Evolutionary conservation across 2,888 invertebrate genomes (phyloP), one percentile per base, ranked within the genome.

Genomic region (Apomyelois bistriatella): DNA sequence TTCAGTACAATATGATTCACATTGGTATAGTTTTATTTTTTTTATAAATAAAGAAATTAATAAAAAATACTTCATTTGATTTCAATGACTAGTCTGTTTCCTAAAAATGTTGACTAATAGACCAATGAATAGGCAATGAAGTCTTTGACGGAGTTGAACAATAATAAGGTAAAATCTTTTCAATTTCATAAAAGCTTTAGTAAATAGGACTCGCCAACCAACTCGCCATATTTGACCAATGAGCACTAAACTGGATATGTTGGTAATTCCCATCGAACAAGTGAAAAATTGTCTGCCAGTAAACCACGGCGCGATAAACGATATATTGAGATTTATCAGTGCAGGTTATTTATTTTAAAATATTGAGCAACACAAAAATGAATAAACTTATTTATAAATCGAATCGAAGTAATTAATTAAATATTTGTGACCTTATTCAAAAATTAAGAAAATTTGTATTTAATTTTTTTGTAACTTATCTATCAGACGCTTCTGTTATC

Each of bases 201-300:
- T 38, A 5, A 15, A 38, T 32, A 32, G 1, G 32, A 38, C 13
- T 38, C 38, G 13, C 13, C 13, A 13, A 1, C 4, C 13, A 13
- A 38, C 38, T 38, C 13, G 10, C 32, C 32, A 10, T 13, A 40
- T 15, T 40, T 40, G 42, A n/a, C 7, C 42, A 28, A 4, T 43
- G 51, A 51, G 49, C 48, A 53, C 32, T 32, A 64, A 62, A 58
- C 53, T 53, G 57, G n/a, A 67, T 68, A 66, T 66, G 68, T 68
- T 63, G 59, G 60, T 56, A 63, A 61, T 61, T 70, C 68, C 65
- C 67, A 59, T 53, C 52, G 65, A 66, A 53, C 60, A 51, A 58
- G 59, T 65, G 67, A 71, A 67, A 65, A 68, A 71, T 65, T 61
- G 65, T 58, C 60, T 61, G 55, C 61, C 64, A 67, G 66, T 70